These are phyloP conservation scores for Sinocyclocheilus maitianheensis DNA, from an alignment of 2,113 vertebrate species.

Conservation along the genomic window DNA sequence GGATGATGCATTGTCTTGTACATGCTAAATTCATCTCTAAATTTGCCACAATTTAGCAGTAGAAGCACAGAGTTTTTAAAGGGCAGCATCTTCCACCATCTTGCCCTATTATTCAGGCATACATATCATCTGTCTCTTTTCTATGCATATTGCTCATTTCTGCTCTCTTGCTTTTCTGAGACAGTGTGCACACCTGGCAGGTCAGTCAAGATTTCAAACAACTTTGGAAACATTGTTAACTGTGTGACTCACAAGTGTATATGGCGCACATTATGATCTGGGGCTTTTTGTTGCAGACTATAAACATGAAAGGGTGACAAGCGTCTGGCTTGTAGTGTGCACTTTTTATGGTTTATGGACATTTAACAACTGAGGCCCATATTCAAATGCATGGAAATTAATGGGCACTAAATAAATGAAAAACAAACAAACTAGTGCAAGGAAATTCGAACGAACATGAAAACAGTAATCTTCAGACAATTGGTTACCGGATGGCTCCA, in stretches of 20 bases:
- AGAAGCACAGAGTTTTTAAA: not conserved
- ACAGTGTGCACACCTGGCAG: not conserved
- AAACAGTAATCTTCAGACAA: constrained; percentile 26
- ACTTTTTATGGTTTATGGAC: not conserved
- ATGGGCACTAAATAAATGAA: constrained; percentile 7
- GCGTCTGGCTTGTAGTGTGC: not conserved
- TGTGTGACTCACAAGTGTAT: not conserved
- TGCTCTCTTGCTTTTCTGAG: not conserved
- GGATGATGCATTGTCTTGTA: too few species aligned
- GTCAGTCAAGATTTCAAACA: not conserved
- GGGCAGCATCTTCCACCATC: not conserved
- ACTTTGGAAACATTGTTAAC: not conserved
- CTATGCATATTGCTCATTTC: not conserved
- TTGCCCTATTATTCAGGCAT: not conserved
- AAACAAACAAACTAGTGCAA: constrained; percentile 13
- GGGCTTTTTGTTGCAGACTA: not conserved
- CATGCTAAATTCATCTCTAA: too few species aligned
- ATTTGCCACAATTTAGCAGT: too few species aligned
- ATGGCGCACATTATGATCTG: not conserved
- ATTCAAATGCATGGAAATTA: constrained; percentile 18
- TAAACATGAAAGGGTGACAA: not conserved
- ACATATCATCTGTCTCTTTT: not conserved
- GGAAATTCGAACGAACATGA: constrained; percentile 19
- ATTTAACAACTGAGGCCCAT: not conserved
- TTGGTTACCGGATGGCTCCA: constrained; percentile 17